Base-by-base conservation (phyloP, 1,140 invertebrate genomes). In the Eumaeus atala region DNA sequence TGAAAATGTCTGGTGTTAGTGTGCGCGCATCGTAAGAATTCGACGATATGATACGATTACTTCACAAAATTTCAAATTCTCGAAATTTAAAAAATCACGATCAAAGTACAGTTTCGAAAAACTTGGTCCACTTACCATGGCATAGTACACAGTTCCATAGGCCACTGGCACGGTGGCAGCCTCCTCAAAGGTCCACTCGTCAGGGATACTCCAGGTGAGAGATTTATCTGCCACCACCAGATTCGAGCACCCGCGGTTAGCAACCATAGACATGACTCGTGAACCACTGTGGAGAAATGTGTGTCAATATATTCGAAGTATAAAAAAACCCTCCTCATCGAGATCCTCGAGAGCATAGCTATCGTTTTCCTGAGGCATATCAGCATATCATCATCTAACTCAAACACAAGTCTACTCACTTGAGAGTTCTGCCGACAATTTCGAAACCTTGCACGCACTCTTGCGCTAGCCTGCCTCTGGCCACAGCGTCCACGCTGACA, bases 81-180 rank as follows among this genome's bases (percentile, higher is more conserved):
- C n/a, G n/a, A n/a, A n/a, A n/a, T n/a, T n/a, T n/a, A n/a, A n/a
- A n/a, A n/a, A n/a, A n/a, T n/a, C n/a, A n/a, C n/a, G n/a, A n/a
- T n/a, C n/a, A n/a, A n/a, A n/a, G n/a, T n/a, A n/a, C n/a, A n/a
- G n/a, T n/a, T n/a, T n/a, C n/a, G n/a, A n/a, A n/a, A n/a, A n/a
- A n/a, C n/a, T n/a, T n/a, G n/a, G n/a, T n/a, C n/a, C n/a, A 66
- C 75, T 71, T 37, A 91, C 88, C 54, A 98, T 89, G 8, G 95
- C 93, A 74, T 95, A 96, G 61, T 95, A 94, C 1, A 92, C 95
- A 0, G 95, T 97, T 44, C 90, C 90, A 72, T 97, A 98, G 5
- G 94, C 94, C 1, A 93, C 92, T 3, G 96, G 96, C 0, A 98
- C 90, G 0, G 96, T 96, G 0, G 95, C 94, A 1, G 96, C 97